Percentiles rank a stretch among this genome's conserved stretches.
phyloP scores from a whole-genome alignment of 2,797 vertebrate genomes.

The Lepus oiostolus region DNA sequence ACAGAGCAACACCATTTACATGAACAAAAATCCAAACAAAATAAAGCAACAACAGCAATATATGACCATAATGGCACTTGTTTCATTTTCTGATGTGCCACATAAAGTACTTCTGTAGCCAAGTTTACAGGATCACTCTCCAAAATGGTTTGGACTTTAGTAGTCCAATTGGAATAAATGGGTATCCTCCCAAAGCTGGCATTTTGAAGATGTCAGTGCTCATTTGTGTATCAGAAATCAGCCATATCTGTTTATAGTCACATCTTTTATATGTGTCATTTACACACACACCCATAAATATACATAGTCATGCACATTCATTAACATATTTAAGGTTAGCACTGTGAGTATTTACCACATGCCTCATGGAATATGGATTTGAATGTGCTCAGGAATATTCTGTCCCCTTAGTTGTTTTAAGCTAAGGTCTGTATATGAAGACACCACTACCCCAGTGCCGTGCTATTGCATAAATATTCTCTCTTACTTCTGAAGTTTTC shows the following conservation, averaged over 20 bases:
- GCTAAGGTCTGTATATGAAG: conserved; percentile 28
- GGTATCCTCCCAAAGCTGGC: background rate
- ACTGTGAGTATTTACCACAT: conserved; percentile 45
- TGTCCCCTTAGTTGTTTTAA: conserved; percentile 62
- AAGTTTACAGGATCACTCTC: conserved; percentile 10
- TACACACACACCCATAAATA: conserved; percentile 59
- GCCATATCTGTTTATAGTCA: conserved; percentile 33
- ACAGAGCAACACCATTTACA: background rate
- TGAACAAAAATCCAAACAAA: conserved; percentile 49
- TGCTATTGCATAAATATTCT: conserved; percentile 80
- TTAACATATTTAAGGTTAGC: conserved; percentile 66
- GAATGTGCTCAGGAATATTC: background rate
- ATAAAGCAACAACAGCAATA: background rate
- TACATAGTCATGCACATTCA: conserved; percentile 35
- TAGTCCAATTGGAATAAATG: background rate
- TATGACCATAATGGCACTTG: background rate
- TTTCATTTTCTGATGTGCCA: conserved; percentile 36
- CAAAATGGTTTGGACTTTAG: background rate
- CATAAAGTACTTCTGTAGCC: background rate
- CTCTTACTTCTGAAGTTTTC: conserved; percentile 84
- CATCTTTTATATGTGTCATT: conserved; percentile 58
- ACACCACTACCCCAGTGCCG: conserved; percentile 14
- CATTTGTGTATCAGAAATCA: conserved; percentile 62
- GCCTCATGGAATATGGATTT: conserved; percentile 62
- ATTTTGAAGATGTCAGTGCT: conserved; percentile 39